phyloP scores from a whole-genome alignment of 2,113 vertebrate species.

The Hucho hucho region DNA sequence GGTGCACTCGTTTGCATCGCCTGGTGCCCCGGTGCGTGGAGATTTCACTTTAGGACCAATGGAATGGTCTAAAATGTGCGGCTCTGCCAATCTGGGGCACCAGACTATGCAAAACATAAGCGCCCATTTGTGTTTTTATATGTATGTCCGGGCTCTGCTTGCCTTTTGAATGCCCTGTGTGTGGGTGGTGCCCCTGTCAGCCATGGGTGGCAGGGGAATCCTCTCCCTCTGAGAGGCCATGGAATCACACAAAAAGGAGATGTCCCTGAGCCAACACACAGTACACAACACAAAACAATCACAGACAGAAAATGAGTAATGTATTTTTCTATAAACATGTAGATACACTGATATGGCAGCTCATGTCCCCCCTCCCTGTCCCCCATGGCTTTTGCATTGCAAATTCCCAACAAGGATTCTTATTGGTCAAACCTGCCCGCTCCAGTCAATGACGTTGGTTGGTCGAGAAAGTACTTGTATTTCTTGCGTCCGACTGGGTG shows the following conservation, averaged over 20 bases:
- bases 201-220: slow-evolving; percentile 52
- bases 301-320: no score
- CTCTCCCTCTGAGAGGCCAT: slow-evolving; percentile 50
- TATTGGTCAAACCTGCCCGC: slow-evolving; percentile 77
- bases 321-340: no score
- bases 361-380: no score
- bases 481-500: slow-evolving; percentile 75
- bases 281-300: neutral
- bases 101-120: neutral
- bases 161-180: slow-evolving; percentile 33
- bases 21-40: no score
- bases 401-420: neutral
- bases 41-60: no score
- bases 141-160: slow-evolving; percentile 28
- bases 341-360: neutral
- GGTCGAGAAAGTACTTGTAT: slow-evolving; percentile 81
- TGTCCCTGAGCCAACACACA: slow-evolving; percentile 70
- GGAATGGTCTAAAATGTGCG: no score
- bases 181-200: slow-evolving; percentile 25
- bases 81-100: no score
- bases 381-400: neutral
- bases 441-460: slow-evolving; percentile 78
- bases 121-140: neutral
- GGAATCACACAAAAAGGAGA: slow-evolving; percentile 82
- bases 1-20: no score